Evolutionary conservation across 1,140 invertebrate genomes (phyloP), one percentile per base, ranked within the genome.

Genomic region (Leucophenga varia): DNA sequence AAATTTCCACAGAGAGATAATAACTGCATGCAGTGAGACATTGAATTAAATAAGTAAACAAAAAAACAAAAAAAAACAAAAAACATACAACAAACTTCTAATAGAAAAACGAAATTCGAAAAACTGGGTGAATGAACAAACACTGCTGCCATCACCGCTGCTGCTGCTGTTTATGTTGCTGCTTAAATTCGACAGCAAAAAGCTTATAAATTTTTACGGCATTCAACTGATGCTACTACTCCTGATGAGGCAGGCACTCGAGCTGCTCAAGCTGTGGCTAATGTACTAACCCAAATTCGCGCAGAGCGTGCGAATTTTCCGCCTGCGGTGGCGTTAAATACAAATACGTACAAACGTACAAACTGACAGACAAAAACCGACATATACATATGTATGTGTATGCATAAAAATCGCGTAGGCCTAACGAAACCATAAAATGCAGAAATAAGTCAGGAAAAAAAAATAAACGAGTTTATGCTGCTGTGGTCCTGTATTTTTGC

Each of bases 401-500:
- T 25, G 22, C n/a, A 25, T 25, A 25, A 25, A 25, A 6, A 5
- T 10, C 10, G 22, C 10, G 5, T 25, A 25, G 22, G 35, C 35
- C 35, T 18, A 18, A 37, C 10, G 32, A 34, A 14, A 7, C 32
- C 32, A 34, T 34, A 34, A 34, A 34, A 10, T 34, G 16, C 47
- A 43, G 38, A 40, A 47, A 36, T 47, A 52, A 43, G 32, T 41
- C 37, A 30, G 34, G 43, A 44, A 47, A 42, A 13, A 6, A 28
- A 28, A 12, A 28, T 28, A 12, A 28, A 28, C 6, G 12, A 12
- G 6, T 28, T 6, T 6, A 6, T 34, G 35, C 38, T 61, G 47
- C 59, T 65, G 61, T 65, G 63, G 47, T 63, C 52, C 59, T 49
- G 55, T n/a, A n/a, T n/a, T n/a, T n/a, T n/a, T n/a, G n/a, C n/a